These are phyloP conservation scores for Hypotaenidia philippensis DNA, from an alignment of 2,797 vertebrate genomes.

Conservation along the genomic window DNA sequence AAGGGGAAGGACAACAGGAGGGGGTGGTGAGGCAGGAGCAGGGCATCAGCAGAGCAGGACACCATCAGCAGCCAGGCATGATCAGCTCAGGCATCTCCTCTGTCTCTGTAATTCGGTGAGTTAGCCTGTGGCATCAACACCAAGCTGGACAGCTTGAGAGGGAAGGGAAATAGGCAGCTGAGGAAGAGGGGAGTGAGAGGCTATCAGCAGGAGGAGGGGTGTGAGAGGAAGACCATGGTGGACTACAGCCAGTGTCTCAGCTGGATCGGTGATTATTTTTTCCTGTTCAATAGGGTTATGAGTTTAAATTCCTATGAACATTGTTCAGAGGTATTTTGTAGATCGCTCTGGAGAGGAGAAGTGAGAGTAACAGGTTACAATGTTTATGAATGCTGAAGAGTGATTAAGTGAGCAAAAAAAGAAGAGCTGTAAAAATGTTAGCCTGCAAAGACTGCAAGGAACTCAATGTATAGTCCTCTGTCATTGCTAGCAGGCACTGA, in stretches of 20 bases:
- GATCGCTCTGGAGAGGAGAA: not conserved
- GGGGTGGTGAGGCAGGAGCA: rapidly evolving
- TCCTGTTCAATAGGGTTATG: not conserved
- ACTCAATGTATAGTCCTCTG: not conserved
- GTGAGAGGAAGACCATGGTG: not conserved
- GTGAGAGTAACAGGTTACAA: not conserved
- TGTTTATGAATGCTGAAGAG: not conserved
- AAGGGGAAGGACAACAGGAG: not conserved
- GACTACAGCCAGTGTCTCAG: not conserved
- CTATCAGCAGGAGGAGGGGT: not conserved
- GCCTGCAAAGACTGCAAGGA: not conserved
- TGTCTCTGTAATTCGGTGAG: not conserved
- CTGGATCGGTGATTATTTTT: not conserved
- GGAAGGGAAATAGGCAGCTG: not conserved
- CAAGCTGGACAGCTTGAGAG: not conserved
- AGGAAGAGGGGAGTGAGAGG: not conserved
- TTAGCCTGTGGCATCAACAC: rapidly evolving
- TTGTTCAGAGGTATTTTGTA: not conserved
- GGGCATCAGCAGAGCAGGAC: not conserved
- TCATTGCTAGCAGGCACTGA: not conserved
- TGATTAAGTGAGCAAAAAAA: not conserved
- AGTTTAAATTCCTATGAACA: not conserved
- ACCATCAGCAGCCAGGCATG: not conserved
- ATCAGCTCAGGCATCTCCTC: not conserved
- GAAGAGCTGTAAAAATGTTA: not conserved